Evolutionary conservation across 2,113 vertebrate genomes (phyloP).

Genomic region (Ursus arctos): DNA sequence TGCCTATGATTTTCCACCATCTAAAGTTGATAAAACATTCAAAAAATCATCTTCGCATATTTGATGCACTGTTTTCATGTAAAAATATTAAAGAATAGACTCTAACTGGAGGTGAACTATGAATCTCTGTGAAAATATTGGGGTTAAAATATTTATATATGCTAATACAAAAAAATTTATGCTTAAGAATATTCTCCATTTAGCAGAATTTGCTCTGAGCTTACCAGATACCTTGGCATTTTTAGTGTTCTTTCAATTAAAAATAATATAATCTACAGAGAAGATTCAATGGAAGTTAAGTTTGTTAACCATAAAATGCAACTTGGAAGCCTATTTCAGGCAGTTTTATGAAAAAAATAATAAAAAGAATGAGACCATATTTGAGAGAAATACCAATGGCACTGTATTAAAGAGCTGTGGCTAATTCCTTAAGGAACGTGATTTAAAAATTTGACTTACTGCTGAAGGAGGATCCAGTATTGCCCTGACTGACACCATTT

Average conservation of each 20-base stretch:
- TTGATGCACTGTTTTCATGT: not conserved
- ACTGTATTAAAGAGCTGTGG: not conserved
- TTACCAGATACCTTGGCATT: not conserved
- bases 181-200: not conserved
- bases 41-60: not conserved
- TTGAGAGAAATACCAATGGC: not conserved
- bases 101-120: not conserved
- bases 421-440: not conserved
- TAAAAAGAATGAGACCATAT: not conserved
- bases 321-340: not conserved
- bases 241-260: not conserved
- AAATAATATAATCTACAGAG: not conserved
- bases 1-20: not conserved
- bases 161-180: not conserved
- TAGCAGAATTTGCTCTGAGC: slow-evolving; percentile 5
- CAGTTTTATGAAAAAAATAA: not conserved
- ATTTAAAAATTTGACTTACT: slow-evolving; percentile 14
- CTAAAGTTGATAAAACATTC: not conserved
- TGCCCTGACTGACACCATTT: not conserved
- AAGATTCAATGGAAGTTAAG: not conserved
- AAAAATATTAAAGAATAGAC: not conserved
- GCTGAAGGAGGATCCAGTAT: not conserved
- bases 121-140: not conserved
- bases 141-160: not conserved
- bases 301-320: not conserved